phyloP scores from a whole-genome alignment of 2,113 vertebrate genomes.

The Anthoscopus minutus region DNA sequence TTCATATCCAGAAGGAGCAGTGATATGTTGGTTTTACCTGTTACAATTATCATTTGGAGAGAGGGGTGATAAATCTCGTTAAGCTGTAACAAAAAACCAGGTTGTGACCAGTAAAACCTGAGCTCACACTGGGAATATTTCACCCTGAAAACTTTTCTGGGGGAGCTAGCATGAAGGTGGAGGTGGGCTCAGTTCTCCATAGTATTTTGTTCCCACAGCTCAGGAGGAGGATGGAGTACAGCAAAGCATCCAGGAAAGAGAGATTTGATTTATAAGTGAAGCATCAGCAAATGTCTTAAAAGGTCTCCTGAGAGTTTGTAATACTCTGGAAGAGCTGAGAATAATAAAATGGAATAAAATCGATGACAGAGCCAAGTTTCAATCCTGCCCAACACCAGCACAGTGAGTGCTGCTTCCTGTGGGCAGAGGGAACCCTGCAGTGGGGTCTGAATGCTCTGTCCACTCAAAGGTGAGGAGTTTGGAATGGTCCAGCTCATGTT shows the following conservation, averaged over 20 bases:
- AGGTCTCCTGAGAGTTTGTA: conserved; percentile 4
- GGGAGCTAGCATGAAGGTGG: rapidly evolving
- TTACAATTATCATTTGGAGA: neutral
- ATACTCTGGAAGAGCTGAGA: conserved; percentile 6
- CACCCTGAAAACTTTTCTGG: rapidly evolving
- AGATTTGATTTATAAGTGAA: conserved; percentile 33
- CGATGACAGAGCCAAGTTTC: neutral
- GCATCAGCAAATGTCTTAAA: conserved; percentile 43
- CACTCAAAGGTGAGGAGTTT: rapidly evolving
- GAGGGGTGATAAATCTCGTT: neutral
- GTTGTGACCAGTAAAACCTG: neutral
- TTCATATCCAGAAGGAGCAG: neutral
- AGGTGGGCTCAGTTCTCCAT: neutral
- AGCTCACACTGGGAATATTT: neutral
- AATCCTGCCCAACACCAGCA: neutral
- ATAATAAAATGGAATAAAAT: conserved; percentile 51
- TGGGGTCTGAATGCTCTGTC: neutral
- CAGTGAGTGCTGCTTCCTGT: rapidly evolving
- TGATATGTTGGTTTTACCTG: neutral
- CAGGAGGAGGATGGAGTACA: neutral
- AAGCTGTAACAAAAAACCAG: neutral
- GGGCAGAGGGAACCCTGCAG: neutral
- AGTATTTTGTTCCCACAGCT: neutral
- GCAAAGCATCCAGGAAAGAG: neutral
- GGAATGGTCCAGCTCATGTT: neutral